Base-by-base conservation (phyloP, 2,888 invertebrate species). In the Chrysomela aeneicollis region DNA sequence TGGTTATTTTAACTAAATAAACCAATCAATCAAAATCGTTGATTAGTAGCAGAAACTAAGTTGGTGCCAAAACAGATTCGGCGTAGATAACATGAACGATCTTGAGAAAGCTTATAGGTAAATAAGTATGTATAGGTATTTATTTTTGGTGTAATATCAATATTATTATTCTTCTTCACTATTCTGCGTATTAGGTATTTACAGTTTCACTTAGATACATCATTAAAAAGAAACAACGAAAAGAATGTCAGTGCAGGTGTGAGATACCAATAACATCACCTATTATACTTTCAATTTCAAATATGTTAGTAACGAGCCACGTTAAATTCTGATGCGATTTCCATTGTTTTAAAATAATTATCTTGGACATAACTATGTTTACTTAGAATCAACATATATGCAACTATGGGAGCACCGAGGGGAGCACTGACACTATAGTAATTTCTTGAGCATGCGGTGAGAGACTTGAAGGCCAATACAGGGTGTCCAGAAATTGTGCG, bases 341-440 rank as follows among this genome's bases (percentile, higher is more conserved):
- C 53, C 32, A 61, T 61, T 61, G 64, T 65, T 58, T 65, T 58
- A 49, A 61, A 65, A 65, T 61, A 37, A 59, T 66, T 59, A 37
- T 51, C 35, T 19, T 21, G 46, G 59, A 59, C 49, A 66, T 62
- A 53, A 52, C 35, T 52, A 58, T 61, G 57, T 61, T 62, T 42
- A 50, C 49, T 55, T 22, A 53, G 30, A 63, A 66, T 66, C 63
- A 42, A 51, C 66, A 63, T 66, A 51, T 10, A 42, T 2, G 12
- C 26, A 49, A 4, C 19, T 30, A 15, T 52, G 51, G 51, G 59
- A 37, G 37, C 51, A 51, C 26, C 32, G 30, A 15, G 35, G 51
- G 51, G 59, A 37, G 37, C 51, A 51, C 26, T 51, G 30, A 15
- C 51, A 12, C 46, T 57, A 5, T 1, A n/a, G 8, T 15, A 9